Conservation (phyloP, 2,888 invertebrate genomes). For the Helleia helle region DNA sequence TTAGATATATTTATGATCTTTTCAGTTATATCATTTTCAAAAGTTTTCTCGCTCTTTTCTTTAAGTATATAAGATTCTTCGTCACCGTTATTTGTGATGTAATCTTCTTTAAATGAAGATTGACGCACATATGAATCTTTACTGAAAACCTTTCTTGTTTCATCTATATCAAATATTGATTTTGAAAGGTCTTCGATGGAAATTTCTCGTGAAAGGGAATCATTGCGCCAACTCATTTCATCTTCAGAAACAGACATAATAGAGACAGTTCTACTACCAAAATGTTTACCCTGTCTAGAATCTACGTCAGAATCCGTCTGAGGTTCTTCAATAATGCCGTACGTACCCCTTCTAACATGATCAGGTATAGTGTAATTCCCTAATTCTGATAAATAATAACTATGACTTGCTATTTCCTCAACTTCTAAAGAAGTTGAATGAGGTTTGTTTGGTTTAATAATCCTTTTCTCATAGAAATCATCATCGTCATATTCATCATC, state of each 20-base stretch:
- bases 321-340: slow-evolving; percentile 69
- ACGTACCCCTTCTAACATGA: slow-evolving; percentile 53
- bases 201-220: slow-evolving; percentile 70
- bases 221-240: slow-evolving; percentile 72
- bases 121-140: slow-evolving; percentile 62
- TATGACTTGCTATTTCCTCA: slow-evolving; percentile 76
- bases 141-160: slow-evolving; percentile 61
- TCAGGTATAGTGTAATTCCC: slow-evolving; percentile 62
- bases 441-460: slow-evolving; percentile 60
- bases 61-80: slow-evolving; percentile 53
- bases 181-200: slow-evolving; percentile 74
- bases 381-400: slow-evolving; percentile 71
- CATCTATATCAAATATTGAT: slow-evolving; percentile 66
- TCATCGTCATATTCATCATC: slow-evolving; percentile 69
- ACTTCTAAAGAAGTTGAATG: slow-evolving; percentile 71
- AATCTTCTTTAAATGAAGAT: slow-evolving; percentile 67
- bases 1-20: slow-evolving; percentile 60
- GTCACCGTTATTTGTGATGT: slow-evolving; percentile 50
- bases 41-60: slow-evolving; percentile 57
- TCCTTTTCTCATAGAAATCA: slow-evolving; percentile 32
- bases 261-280: slow-evolving; percentile 71
- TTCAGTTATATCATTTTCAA: slow-evolving; percentile 64
- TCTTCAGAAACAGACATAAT: slow-evolving; percentile 80
- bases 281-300: slow-evolving; percentile 39
- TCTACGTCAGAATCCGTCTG: slow-evolving; percentile 65